Conservation (phyloP, 2,888 invertebrate species). For the Drosophila setosimentum region DNA sequence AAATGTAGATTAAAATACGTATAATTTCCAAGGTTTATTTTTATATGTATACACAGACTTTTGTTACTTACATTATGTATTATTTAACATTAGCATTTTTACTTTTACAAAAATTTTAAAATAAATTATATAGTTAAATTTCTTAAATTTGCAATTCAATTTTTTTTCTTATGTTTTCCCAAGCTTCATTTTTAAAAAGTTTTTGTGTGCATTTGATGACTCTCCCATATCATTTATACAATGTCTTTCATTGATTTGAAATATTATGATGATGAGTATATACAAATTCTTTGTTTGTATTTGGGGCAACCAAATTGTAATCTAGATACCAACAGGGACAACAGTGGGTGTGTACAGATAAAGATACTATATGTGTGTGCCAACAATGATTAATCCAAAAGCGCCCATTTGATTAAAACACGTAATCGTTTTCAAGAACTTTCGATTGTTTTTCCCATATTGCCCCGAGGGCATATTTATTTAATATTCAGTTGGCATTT, state of each 20-base stretch:
- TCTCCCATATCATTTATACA: constrained; percentile 45
- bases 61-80: too few relatives aligned
- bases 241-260: constrained; percentile 48
- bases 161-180: background rate
- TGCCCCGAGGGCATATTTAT: background rate
- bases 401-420: background rate
- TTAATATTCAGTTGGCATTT: constrained; percentile 61
- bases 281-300: background rate
- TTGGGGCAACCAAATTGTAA: background rate
- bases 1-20: background rate
- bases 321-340: background rate
- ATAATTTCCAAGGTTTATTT: background rate
- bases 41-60: background rate
- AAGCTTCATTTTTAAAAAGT: background rate
- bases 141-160: background rate
- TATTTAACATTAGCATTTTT: background rate
- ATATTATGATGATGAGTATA: background rate
- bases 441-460: background rate
- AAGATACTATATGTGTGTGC: background rate
- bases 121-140: background rate
- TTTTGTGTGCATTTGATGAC: constrained; percentile 41
- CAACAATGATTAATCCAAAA: background rate
- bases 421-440: background rate
- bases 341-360: background rate
- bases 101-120: background rate